Conservation (phyloP, 2,113 vertebrate species). For the Cyphotilapia sp. region DNA sequence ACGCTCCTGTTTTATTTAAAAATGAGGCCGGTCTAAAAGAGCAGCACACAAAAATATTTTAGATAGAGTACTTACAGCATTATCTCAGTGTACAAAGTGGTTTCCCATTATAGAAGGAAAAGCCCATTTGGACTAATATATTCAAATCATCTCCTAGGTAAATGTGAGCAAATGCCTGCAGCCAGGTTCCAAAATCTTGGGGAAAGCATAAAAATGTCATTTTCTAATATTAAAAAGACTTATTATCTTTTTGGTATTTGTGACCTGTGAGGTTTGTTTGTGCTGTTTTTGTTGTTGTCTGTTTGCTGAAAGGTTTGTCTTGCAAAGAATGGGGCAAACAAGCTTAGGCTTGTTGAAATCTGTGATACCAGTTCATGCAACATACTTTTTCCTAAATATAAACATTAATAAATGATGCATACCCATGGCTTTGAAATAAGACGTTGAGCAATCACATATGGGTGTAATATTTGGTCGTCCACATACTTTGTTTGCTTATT, state of each 20-base stretch:
- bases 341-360: not conserved
- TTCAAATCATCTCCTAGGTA: not conserved
- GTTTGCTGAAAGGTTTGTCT: not conserved
- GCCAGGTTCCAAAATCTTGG: not conserved
- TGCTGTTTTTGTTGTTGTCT: not conserved
- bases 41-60: not conserved
- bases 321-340: not conserved
- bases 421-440: not conserved
- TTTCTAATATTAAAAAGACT: not conserved
- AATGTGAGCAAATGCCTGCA: not conserved
- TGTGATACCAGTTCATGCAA: not conserved
- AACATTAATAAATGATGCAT: not conserved
- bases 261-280: not conserved
- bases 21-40: not conserved
- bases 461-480: not conserved
- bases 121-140: not conserved
- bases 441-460: not conserved
- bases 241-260: not conserved
- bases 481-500: not conserved
- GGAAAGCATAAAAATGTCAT: not conserved
- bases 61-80: not conserved
- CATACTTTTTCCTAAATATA: not conserved
- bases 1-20: not conserved
- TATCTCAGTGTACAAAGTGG: not conserved
- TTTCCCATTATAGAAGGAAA: not conserved